These are phyloP conservation scores for Pao palembangensis DNA, from an alignment of 2,113 vertebrate genomes.

Conservation along the genomic window DNA sequence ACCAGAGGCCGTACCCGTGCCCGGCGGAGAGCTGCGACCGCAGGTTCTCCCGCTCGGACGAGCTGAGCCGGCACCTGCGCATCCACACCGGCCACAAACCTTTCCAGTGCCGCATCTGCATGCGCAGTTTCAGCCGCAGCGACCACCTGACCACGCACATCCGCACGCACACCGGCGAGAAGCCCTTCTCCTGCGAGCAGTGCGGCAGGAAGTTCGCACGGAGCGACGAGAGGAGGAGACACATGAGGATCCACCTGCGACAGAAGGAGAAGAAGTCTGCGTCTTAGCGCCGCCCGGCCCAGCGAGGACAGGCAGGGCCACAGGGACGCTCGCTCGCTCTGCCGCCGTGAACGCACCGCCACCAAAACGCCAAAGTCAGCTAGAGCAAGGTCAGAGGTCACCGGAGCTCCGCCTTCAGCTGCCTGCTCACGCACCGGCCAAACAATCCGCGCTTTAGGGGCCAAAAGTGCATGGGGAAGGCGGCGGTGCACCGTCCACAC, in stretches of 20 bases:
- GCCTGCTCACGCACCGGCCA: too few relatives aligned
- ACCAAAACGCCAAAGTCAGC: too few relatives aligned
- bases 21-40: constrained; percentile 93
- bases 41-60: constrained; percentile 89
- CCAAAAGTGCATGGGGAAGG: too few relatives aligned
- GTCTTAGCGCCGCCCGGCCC: constrained; percentile 10
- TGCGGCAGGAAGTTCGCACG: constrained; percentile 88
- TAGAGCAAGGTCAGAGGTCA: too few relatives aligned
- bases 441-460: too few relatives aligned
- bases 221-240: constrained; percentile 85
- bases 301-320: not conserved
- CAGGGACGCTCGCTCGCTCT: not conserved
- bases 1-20: constrained; percentile 90
- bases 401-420: too few relatives aligned
- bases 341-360: too few relatives aligned
- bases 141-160: constrained; percentile 93
- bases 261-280: constrained; percentile 81
- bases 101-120: constrained; percentile 92
- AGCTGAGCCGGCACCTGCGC: constrained; percentile 88
- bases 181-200: constrained; percentile 88
- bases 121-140: constrained; percentile 90
- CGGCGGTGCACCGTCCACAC: too few relatives aligned
- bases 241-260: constrained; percentile 89
- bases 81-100: constrained; percentile 94
- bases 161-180: constrained; percentile 90